Conservation (phyloP, 2,888 invertebrate genomes). For the Geotrupes spiniger region DNA sequence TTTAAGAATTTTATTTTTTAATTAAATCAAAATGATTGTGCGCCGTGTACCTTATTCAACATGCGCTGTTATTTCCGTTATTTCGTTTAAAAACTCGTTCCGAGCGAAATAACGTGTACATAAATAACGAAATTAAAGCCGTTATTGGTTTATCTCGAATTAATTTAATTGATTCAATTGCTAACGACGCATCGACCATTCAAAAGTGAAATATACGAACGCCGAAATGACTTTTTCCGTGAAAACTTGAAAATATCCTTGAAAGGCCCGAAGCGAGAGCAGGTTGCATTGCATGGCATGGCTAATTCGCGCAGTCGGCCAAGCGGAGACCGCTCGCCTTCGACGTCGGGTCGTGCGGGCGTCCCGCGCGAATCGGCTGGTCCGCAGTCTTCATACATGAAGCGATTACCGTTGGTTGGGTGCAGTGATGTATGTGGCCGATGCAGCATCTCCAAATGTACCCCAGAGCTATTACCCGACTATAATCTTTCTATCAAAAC, state of each 20-base stretch:
- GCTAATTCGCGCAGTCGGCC: slow-evolving; percentile 6
- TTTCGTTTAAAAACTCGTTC: too few relatives aligned
- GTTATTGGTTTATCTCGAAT: too few relatives aligned
- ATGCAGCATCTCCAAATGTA: slow-evolving; percentile 11
- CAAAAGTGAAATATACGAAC: slow-evolving; percentile 1
- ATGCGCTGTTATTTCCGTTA: too few relatives aligned
- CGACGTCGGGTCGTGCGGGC: background rate
- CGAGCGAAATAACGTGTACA: too few relatives aligned
- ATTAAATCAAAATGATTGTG: too few relatives aligned
- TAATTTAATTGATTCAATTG: too few relatives aligned
- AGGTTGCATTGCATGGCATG: slow-evolving; percentile 8
- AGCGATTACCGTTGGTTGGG: slow-evolving; percentile 10
- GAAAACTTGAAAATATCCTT: slow-evolving; percentile 11
- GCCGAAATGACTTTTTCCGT: slow-evolving; percentile 7
- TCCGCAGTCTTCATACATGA: slow-evolving; percentile 2
- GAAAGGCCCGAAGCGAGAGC: slow-evolving; percentile 11
- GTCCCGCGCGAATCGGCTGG: background rate
- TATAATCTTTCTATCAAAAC: slow-evolving; percentile 31
- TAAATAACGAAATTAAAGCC: too few relatives aligned
- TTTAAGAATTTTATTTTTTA: too few relatives aligned
- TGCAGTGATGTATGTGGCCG: slow-evolving; percentile 11
- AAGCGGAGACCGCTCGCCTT: background rate
- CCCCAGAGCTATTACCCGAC: slow-evolving; percentile 17
- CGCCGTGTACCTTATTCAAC: too few relatives aligned
- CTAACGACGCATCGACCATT: background rate